Evolutionary conservation across 2,113 vertebrate genomes (phyloP).

Genomic region (Anarrhichthys ocellatus): DNA sequence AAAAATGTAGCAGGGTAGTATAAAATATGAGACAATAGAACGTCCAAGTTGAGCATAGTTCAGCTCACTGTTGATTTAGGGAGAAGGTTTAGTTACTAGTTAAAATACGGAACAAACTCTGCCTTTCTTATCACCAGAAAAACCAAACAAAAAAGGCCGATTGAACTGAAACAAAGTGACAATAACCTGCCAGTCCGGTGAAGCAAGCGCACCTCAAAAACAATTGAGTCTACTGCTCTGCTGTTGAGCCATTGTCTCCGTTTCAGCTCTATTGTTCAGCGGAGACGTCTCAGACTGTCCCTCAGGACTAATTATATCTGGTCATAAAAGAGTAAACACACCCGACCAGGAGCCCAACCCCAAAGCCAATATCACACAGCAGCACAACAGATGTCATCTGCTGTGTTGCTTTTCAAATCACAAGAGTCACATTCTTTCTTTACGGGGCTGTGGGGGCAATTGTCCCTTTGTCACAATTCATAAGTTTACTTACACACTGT

Average conservation of each 20-base stretch:
- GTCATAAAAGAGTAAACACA: constrained; percentile 39
- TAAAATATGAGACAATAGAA: background rate
- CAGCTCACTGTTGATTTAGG: background rate
- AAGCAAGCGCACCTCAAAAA: constrained; percentile 14
- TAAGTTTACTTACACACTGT: background rate
- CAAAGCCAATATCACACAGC: constrained; percentile 40
- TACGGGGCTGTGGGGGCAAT: background rate
- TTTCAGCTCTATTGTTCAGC: constrained; percentile 25
- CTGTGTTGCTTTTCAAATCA: constrained; percentile 16
- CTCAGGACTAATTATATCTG: constrained; percentile 53
- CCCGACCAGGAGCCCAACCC: constrained; percentile 26
- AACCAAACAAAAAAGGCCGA: background rate
- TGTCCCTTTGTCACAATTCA: constrained; percentile 22
- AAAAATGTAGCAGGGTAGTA: background rate
- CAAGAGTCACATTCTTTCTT: background rate
- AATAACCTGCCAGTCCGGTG: background rate
- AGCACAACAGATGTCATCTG: constrained; percentile 30
- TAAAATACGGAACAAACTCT: background rate
- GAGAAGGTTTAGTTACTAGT: constrained; percentile 4
- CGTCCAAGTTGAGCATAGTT: too few relatives aligned
- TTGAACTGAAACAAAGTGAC: background rate
- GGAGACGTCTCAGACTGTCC: constrained; percentile 25
- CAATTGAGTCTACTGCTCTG: background rate
- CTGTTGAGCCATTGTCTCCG: constrained; percentile 15
- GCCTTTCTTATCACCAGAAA: background rate